These are phyloP conservation scores for Albula goreensis DNA, from an alignment of 2,113 vertebrate species.

Conservation along the genomic window DNA sequence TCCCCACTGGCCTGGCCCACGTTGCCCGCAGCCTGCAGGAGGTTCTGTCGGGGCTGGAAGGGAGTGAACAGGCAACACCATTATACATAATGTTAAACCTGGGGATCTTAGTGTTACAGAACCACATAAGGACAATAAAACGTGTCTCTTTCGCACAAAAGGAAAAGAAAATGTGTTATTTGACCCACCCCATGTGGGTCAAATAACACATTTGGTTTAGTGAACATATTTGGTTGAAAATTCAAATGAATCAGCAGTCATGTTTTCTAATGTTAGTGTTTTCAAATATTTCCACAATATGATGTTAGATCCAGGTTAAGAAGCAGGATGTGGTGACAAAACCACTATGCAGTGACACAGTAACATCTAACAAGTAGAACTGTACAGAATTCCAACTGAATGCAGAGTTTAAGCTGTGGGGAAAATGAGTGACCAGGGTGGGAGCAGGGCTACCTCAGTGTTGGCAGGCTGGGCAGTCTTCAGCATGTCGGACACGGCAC, in stretches of 20 bases:
- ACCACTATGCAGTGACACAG: too few relatives aligned
- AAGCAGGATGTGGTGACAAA: too few relatives aligned
- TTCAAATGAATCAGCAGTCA: too few relatives aligned
- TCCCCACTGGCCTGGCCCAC: slow-evolving; percentile 94
- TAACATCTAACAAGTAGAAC: too few relatives aligned
- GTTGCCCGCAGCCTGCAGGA: slow-evolving; percentile 92
- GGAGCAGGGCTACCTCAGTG: slow-evolving; percentile 73
- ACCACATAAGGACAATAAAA: neutral
- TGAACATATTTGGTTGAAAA: too few relatives aligned
- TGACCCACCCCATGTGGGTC: too few relatives aligned
- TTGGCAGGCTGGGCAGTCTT: slow-evolving; percentile 91
- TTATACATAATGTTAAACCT: neutral
- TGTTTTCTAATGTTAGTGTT: too few relatives aligned
- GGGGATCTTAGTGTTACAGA: neutral
- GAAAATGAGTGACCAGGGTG: too few relatives aligned
- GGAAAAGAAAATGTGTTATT: too few relatives aligned
- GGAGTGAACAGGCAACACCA: neutral
- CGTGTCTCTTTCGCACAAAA: neutral
- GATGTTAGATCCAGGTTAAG: too few relatives aligned
- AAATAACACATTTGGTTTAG: too few relatives aligned
- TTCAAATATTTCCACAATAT: too few relatives aligned
- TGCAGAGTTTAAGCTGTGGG: neutral
- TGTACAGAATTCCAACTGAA: neutral
- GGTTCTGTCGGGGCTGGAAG: slow-evolving; percentile 88
- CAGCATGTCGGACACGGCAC: slow-evolving; percentile 87